phyloP scores from a whole-genome alignment of 2,888 invertebrate genomes.

The Shargacucullia verbasci region DNA sequence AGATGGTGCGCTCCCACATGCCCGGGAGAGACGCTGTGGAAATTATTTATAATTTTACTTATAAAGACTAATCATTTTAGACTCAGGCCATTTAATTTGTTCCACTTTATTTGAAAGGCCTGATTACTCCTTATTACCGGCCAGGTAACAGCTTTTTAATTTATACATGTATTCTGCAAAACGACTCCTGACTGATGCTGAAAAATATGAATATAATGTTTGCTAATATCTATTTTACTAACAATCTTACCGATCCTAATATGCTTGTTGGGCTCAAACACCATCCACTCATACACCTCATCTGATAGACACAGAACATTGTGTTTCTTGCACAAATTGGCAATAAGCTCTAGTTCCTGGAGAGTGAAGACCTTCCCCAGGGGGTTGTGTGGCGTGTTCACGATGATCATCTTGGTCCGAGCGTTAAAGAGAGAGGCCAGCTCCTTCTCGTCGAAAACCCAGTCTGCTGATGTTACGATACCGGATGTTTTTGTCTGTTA shows the following conservation, averaged over 20 bases:
- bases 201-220: too few species aligned
- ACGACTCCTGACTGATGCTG: too few species aligned
- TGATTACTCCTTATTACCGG: too few species aligned
- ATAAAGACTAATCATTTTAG: too few species aligned
- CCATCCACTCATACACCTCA: constrained; percentile 99
- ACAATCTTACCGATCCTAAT: constrained; percentile 95
- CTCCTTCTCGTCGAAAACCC: constrained; percentile 95
- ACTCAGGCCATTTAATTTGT: too few species aligned
- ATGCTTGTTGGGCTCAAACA: constrained; percentile 94
- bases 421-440: constrained; percentile 93
- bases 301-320: constrained; percentile 97
- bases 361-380: constrained; percentile 95
- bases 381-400: constrained; percentile 99
- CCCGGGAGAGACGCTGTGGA: constrained; percentile 95
- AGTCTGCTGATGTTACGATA: constrained; percentile 93
- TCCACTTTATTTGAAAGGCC: not conserved
- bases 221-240: not conserved
- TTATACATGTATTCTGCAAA: too few species aligned
- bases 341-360: constrained; percentile 93
- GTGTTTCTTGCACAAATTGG: constrained; percentile 96
- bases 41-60: too few species aligned
- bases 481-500: constrained; percentile 70
- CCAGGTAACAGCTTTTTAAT: too few species aligned
- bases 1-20: constrained; percentile 99
- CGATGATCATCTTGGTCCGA: constrained; percentile 97